Evolutionary conservation across 2,888 invertebrate genomes (phyloP).

Genomic region (Nomada fabriciana): DNA sequence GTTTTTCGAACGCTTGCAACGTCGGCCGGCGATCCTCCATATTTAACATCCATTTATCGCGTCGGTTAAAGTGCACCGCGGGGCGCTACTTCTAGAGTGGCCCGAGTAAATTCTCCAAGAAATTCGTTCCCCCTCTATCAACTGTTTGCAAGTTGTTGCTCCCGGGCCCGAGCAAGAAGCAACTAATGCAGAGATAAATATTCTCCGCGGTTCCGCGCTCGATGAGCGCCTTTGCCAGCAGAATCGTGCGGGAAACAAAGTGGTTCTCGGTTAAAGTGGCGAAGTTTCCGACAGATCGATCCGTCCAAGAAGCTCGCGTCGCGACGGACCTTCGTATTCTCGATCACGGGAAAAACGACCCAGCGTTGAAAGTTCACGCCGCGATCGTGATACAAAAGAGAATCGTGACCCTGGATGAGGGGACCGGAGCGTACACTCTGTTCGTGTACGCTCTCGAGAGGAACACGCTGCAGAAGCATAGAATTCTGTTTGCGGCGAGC

Average conservation of each 20-base stretch:
- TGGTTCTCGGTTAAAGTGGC: background rate
- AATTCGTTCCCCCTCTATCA: background rate
- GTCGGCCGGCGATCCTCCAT: slow-evolving; percentile 6
- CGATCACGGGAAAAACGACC: background rate
- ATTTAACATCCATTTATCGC: slow-evolving; percentile 25
- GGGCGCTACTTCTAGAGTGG: background rate
- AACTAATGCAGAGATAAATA: background rate
- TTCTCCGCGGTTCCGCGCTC: background rate
- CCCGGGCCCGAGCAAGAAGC: background rate
- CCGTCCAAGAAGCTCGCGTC: background rate
- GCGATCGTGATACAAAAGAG: background rate
- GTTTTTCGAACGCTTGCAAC: slow-evolving; percentile 28
- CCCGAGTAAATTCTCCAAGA: background rate
- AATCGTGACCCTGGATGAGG: background rate
- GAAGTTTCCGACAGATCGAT: slow-evolving; percentile 15
- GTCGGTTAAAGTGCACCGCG: background rate
- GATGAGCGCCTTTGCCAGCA: background rate
- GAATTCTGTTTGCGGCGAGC: slow-evolving; percentile 73
- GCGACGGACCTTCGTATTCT: background rate
- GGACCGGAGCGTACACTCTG: background rate
- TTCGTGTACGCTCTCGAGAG: background rate
- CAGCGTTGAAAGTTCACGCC: background rate
- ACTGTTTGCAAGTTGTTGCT: background rate
- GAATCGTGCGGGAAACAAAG: background rate
- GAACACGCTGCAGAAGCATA: slow-evolving; percentile 58